Evolutionary conservation across 2,797 vertebrate species (phyloP), one percentile per base, ranked within the genome.

Genomic region (Gymnothorax reevesii): DNA sequence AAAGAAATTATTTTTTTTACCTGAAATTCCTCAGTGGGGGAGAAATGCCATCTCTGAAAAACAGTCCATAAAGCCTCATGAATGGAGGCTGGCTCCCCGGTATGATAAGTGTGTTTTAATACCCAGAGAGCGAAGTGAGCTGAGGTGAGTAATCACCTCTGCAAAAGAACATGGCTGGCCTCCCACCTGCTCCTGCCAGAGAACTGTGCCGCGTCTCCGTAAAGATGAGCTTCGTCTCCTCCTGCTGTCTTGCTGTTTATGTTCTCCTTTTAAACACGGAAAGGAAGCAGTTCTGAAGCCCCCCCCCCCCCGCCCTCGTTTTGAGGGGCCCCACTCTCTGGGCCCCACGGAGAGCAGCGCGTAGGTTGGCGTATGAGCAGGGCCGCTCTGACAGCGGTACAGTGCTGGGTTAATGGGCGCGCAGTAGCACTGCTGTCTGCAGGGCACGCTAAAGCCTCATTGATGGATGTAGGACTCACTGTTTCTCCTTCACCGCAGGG

Each of bases 401-500:
- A 15, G 15, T 2, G 75, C 4, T 0, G 7, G 7, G 75, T 49
- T 77, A 77, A 77, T 77, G 75, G 22, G 9, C 9, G 42, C 73
- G 33, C 33, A 17, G 27, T 42, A 42, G 33, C 13, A 15, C 27
- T 0, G 73, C 73, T 75, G 73, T 49, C 73, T 54, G 75, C 49
- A 8, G 75, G 75, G 42, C 2, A 10, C 15, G 20, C 49, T 79
- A 55, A 79, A 52, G n/a, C 75, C 49, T 1, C 75, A 8, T 10
- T 79, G 42, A 79, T 55, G 49, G 75, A 54, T 55, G 42, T 22
- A 55, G 15, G 42, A n/a, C 75, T 79, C 17, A 42, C 49, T 0
- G 75, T 55, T 79, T 54, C 75, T 20, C 75, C 75, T 79, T 79
- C 75, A 79, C 42, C 49, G 75, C 25, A 52, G 75, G 75, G n/a